Evolutionary conservation across 1,140 invertebrate genomes (phyloP), one percentile per base, ranked within the genome.

Genomic region (Aphelinus certus): DNA sequence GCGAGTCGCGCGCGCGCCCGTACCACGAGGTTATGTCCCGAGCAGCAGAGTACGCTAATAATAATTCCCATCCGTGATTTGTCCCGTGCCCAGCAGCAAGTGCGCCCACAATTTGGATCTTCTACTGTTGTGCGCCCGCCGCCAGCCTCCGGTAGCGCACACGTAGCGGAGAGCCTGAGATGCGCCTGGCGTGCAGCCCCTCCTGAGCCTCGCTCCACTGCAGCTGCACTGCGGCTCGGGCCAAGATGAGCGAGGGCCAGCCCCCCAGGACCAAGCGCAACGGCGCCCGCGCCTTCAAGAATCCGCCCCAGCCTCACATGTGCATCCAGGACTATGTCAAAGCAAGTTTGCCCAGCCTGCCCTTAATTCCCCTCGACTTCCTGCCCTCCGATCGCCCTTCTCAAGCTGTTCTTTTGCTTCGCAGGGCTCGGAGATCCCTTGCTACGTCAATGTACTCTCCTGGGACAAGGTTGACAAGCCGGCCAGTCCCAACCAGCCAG

Each of bases 291-390:
- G 88, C 91, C 77, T 93, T 93, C 75, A 92, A 92, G 82, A 92
- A 92, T 82, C 92, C 92, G 71, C 92, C 92, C 4, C 92, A 93
- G 74, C 92, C 92, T 46, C 91, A 93, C 82, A 93, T 93, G 92
- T 93, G 92, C 85, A 93, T 93, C 78, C 90, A 91, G 80, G 92
- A 92, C 78, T 90, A 88, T 71, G 88, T 92, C 77, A 88, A 90
- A 79, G 89, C 88, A 81, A 60, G 85, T 76, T 47, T 56, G 68
- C 45, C 55, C 60, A 90, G 76, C 88, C 90, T 42, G 78, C 80
- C 90, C 10, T 63, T 66, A 43, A 71, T 26, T 26, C 26, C 26
- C 26, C 26, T 26, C 26, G 26, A 26, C 26, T 26, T 26, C 26
- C 26, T 67, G 56, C 46, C 51, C n/a, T 45, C 48, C 56, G 42